These are phyloP conservation scores for Amitus sp. DNA, from an alignment of 2,888 invertebrate species.

Conservation along the genomic window DNA sequence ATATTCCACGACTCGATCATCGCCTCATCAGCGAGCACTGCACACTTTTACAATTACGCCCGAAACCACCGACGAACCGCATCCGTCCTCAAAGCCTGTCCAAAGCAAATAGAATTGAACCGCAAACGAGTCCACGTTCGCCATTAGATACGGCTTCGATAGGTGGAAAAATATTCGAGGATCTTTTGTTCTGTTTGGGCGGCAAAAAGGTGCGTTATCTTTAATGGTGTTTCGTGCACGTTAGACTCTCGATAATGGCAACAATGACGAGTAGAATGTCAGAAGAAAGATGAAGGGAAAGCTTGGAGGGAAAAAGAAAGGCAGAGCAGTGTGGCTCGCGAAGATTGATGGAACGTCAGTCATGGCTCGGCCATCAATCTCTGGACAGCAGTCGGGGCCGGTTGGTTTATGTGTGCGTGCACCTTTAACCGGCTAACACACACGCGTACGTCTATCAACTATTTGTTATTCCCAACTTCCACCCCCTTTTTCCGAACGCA, in stretches of 20 bases:
- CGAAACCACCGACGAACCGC: conserved; percentile 6
- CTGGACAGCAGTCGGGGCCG: conserved; percentile 37
- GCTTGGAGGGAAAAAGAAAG: conserved; percentile 30
- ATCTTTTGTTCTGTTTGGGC: too few species aligned
- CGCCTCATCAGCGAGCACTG: conserved; percentile 1
- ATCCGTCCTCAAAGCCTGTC: neutral
- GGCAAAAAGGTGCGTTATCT: conserved; percentile 10
- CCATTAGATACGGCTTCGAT: too few species aligned
- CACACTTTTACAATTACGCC: conserved; percentile 1
- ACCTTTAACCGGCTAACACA: conserved; percentile 16
- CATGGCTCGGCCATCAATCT: conserved; percentile 65
- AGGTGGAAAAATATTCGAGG: too few species aligned
- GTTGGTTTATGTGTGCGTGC: conserved; percentile 36
- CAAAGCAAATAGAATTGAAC: conserved; percentile 1
- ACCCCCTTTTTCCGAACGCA: conserved; percentile 8
- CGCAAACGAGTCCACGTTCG: conserved; percentile 31
- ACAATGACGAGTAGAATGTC: conserved; percentile 11
- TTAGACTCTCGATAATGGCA: conserved; percentile 44
- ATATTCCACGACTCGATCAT: conserved; percentile 3
- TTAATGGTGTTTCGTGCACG: conserved; percentile 8
- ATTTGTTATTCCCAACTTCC: conserved; percentile 43
- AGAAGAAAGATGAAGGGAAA: conserved; percentile 15
- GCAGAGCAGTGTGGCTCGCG: conserved; percentile 45
- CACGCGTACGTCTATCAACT: too few species aligned
- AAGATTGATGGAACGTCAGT: conserved; percentile 66